Evolutionary conservation across 2,888 invertebrate genomes (phyloP), one percentile per base, ranked within the genome.

Genomic region (Caenorhabditis japonica): DNA sequence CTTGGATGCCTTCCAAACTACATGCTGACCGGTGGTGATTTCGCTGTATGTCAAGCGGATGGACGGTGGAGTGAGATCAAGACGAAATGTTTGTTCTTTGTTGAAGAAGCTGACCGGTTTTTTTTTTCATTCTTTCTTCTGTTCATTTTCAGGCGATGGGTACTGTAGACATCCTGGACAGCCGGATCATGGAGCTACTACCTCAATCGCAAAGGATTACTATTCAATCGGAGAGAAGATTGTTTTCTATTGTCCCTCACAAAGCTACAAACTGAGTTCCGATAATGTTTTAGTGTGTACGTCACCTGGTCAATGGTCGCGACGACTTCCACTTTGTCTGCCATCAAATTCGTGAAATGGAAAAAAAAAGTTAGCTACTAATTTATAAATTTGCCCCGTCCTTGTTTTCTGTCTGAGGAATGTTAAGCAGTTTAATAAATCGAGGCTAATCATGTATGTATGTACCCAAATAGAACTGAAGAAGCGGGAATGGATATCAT

Each of bases 11-110:
- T 93, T 89, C 92, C 93, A 8, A 93, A 93, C 82, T 94, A 92
- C 88, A 93, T 94, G 91, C 92, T 94, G 91, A 93, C 94, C 88
- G 94, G 94, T 2, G 91, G 93, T 82, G 93, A 94, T n/a, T 93
- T 94, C 80, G 92, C 94, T 53, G 93, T 94, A 21, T 94, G 94
- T 88, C 93, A 94, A 89, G 93, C 93, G 85, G 93, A 92, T 87
- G 93, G 93, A 8, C 90, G 93, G 69, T 94, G 94, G 93, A 83
- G 82, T 55, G 68, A 76, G 17, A 53, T 82, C 46, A 61, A 70
- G 51, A 83, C 84, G 8, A 79, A 73, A 47, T 86, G 86, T 76
- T 62, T 41, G 62, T 53, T 56, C 30, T 43, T 10, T 25, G n/a
- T n/a, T n/a, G n/a, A 15, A 8, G 21, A 27, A 44, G 15, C 27